Conservation (phyloP, 1,140 invertebrate species). For the Drosophila malerkotliana region DNA sequence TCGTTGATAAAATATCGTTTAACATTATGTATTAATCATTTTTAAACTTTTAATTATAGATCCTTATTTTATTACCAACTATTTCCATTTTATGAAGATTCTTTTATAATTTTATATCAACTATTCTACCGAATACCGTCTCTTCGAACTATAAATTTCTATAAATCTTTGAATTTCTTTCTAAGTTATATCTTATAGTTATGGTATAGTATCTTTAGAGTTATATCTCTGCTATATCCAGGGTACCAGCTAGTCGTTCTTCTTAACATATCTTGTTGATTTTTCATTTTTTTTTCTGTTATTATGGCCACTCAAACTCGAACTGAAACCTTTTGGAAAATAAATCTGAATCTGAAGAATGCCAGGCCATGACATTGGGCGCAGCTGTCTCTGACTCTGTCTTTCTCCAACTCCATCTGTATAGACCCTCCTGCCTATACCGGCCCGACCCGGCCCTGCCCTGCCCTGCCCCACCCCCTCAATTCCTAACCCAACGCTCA, state of each 20-base stretch:
- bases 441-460: not conserved
- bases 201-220: no score
- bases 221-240: not conserved
- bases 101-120: no score
- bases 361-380: conserved; percentile 59
- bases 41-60: no score
- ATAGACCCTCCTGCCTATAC: conserved; percentile 6
- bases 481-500: conserved; percentile 6
- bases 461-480: conserved; percentile 8
- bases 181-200: no score
- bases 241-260: conserved; percentile 20
- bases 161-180: no score
- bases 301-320: conserved; percentile 62
- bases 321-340: conserved; percentile 76
- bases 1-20: no score
- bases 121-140: no score
- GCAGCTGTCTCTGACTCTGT: conserved; percentile 58
- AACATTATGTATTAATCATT: no score
- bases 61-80: no score
- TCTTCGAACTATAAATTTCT: no score
- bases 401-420: conserved; percentile 22
- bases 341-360: conserved; percentile 80
- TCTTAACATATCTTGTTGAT: conserved; percentile 3
- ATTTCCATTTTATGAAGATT: no score
- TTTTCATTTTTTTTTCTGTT: conserved; percentile 45